A percentile compares a stretch with the other conserved stretches of the same genome.
Conservation (phyloP, 2,113 vertebrate species). For the Quiscalus mexicanus region DNA sequence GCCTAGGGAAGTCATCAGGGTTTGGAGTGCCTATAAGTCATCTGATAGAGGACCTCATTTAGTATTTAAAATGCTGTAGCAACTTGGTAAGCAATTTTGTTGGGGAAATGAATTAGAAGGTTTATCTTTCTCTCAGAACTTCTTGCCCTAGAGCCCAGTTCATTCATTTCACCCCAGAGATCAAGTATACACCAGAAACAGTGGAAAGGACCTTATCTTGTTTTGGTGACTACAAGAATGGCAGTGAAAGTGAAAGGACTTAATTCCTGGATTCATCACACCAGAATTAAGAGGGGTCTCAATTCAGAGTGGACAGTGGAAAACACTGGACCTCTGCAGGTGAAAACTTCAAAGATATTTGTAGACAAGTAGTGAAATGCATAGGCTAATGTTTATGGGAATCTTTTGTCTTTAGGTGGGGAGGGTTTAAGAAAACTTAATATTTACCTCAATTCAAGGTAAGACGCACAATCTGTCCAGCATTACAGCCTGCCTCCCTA, state of each 20-base stretch:
- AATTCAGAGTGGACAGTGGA: background rate
- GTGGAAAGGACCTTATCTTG: background rate
- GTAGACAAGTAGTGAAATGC: background rate
- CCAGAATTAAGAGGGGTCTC: background rate
- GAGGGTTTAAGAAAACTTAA: background rate
- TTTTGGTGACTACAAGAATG: background rate
- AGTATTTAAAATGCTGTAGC: background rate
- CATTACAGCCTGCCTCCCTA: background rate
- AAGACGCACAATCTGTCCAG: background rate
- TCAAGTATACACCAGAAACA: background rate
- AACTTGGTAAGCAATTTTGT: background rate
- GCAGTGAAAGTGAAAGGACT: background rate
- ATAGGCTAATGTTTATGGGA: background rate
- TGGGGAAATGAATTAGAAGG: background rate
- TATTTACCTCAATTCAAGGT: background rate
- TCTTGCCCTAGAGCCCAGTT: background rate
- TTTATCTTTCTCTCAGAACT: background rate
- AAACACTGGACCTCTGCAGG: background rate
- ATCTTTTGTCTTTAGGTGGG: background rate
- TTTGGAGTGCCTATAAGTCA: background rate
- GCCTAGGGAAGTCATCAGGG: background rate
- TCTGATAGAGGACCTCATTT: background rate
- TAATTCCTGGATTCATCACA: background rate
- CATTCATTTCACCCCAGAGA: background rate
- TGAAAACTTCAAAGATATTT: background rate